Evolutionary conservation across 2,797 vertebrate species (phyloP), one percentile per base, ranked within the genome.

Genomic region (Bufotes viridis): DNA sequence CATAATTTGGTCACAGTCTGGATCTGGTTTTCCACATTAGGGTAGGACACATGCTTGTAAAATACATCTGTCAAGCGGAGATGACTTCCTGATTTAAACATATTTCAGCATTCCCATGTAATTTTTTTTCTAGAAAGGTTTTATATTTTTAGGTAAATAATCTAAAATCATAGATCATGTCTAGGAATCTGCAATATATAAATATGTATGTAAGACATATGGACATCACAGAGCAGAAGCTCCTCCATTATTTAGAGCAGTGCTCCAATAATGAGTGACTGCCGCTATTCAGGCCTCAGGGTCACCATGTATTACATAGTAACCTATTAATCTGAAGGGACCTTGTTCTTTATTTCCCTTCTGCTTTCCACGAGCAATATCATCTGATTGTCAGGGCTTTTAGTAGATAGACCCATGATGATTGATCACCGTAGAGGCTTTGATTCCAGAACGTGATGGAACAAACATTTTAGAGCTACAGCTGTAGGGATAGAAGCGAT

Each of bases 11-110:
- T 57, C n/a, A 51, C 72, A 74, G 72, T 74, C 72, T 74, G 18
- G 8, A 49, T 74, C 69, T 51, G 42, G 11, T 74, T 74, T 74
- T 74, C 72, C 34, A 49, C 72, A 72, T 72, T 72, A 72, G 29
- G 0, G 7, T 34, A 17, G 29, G 26, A 72, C 29, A 34, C 26
- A 72, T 69, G 67, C 67, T 13, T 70, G 67, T 70, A 70, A 70
- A 70, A 70, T 70, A 29, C 26, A 70, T 34, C 67, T 70, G 67
- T 70, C 26, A 70, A 14, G 26, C n/a, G 0, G 26, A 70, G 26
- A 17, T 4, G 26, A 29, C 4, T 72, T 72, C 29, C 29, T 42
- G 26, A 72, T 72, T 34, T 17, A 18, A 34, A 42, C 15, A 69
- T 69, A 5, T 26, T 24, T 24, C n/a, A 12, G n/a, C 11, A 14